A percentile compares a stretch with the other conserved stretches of the same genome.
These are phyloP conservation scores for Melinaea marsaeus DNA, from an alignment of 2,888 invertebrate species.

Conservation along the genomic window DNA sequence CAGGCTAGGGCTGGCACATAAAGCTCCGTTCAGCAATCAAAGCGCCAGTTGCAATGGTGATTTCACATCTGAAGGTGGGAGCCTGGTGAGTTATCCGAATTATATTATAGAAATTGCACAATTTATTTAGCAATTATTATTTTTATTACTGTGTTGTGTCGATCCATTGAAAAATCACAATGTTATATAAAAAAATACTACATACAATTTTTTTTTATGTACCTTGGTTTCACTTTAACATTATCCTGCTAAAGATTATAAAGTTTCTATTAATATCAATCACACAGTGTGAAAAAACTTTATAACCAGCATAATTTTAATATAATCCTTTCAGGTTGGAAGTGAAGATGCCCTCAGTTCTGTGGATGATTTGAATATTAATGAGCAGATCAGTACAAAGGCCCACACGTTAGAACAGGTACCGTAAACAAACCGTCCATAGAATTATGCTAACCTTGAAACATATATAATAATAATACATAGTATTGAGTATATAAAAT, in stretches of 20 bases:
- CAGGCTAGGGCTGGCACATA: slow-evolving; percentile 56
- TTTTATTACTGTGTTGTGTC: too few species aligned
- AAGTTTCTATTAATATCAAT: not conserved
- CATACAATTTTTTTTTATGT: not conserved
- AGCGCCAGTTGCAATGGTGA: slow-evolving; percentile 72
- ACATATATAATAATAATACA: too few species aligned
- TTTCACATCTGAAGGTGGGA: slow-evolving; percentile 77
- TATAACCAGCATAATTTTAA: not conserved
- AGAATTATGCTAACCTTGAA: not conserved
- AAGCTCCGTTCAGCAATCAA: slow-evolving; percentile 63
- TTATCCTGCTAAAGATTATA: not conserved
- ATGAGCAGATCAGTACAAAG: slow-evolving; percentile 66
- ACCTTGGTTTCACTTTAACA: not conserved
- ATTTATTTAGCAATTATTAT: too few species aligned
- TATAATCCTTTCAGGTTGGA: slow-evolving; percentile 65
- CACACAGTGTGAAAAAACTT: not conserved
- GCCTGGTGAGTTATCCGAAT: slow-evolving; percentile 67
- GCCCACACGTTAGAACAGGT: slow-evolving; percentile 69
- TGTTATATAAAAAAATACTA: not conserved
- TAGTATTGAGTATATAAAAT: too few species aligned
- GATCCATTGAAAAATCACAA: too few species aligned
- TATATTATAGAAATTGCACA: too few species aligned
- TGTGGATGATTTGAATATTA: slow-evolving; percentile 67
- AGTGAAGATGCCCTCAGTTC: slow-evolving; percentile 81
- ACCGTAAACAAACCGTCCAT: slow-evolving; percentile 12